Evolutionary conservation across 1,140 invertebrate genomes (phyloP).

Genomic region (Caenorhabditis briggsae): DNA sequence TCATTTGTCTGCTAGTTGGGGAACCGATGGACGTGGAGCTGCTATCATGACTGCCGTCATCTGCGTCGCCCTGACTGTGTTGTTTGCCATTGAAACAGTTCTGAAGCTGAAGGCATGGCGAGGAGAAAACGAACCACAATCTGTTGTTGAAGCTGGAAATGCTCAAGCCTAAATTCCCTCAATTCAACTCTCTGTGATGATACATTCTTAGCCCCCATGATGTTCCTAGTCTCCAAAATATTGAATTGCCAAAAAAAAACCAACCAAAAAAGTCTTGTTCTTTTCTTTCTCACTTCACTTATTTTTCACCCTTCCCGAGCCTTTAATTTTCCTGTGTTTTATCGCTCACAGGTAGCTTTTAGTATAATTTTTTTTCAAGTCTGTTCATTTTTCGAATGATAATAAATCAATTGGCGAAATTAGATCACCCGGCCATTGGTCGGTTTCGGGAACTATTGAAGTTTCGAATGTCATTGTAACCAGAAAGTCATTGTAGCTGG

Average conservation of each 20-base stretch:
- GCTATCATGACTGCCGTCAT: conserved; percentile 76
- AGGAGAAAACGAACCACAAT: conserved; percentile 70
- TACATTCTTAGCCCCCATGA: conserved; percentile 1
- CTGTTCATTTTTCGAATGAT: not conserved
- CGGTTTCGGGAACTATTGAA: no score
- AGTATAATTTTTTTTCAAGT: not conserved
- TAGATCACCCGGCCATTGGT: no score
- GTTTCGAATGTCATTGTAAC: no score
- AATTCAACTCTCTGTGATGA: not conserved
- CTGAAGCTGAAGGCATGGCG: conserved; percentile 75
- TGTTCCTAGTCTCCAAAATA: not conserved
- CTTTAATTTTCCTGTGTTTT: not conserved
- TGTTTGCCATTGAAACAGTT: conserved; percentile 75
- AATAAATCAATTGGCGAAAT: not conserved
- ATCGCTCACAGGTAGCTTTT: conserved; percentile 24
- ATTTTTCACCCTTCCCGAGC: not conserved
- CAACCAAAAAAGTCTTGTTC: not conserved
- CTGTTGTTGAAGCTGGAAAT: conserved; percentile 57
- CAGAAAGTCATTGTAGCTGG: no score
- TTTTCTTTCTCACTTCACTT: conserved; percentile 11
- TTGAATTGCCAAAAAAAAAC: conserved; percentile 31
- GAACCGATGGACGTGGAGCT: conserved; percentile 75
- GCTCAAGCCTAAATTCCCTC: conserved; percentile 23
- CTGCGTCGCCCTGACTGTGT: conserved; percentile 73
- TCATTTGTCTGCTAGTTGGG: conserved; percentile 77